Percentiles rank a stretch among this genome's conserved stretches.
phyloP scores from a whole-genome alignment of 2,888 invertebrate species.

The Synanthedon myopaeformis region DNA sequence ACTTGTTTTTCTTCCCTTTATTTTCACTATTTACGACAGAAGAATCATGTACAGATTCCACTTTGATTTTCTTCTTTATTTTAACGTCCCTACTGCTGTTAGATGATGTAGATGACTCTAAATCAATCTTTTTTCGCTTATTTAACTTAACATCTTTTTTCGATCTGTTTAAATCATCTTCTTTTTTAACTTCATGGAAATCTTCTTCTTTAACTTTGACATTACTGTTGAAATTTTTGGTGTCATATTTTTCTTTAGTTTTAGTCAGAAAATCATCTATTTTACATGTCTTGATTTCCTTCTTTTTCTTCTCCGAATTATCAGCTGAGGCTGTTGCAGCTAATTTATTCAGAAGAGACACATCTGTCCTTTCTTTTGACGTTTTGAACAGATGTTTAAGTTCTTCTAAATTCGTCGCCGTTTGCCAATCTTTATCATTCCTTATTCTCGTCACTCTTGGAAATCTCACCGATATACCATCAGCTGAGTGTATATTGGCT shows the following conservation, averaged over 20 bases:
- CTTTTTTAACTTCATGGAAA: slow-evolving; percentile 4
- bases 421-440: slow-evolving; percentile 85
- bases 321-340: slow-evolving; percentile 31
- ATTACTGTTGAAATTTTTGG: background rate
- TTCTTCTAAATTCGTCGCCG: slow-evolving; percentile 84
- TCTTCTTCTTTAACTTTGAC: background rate
- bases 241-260: background rate
- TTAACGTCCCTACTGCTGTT: background rate
- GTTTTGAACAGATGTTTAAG: slow-evolving; percentile 76
- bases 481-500: slow-evolving; percentile 88
- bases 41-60: background rate
- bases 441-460: slow-evolving; percentile 88
- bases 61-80: slow-evolving; percentile 2
- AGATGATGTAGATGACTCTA: slow-evolving; percentile 1
- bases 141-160: slow-evolving; percentile 6
- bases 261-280: slow-evolving; percentile 14
- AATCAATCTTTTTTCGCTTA: slow-evolving; percentile 4
- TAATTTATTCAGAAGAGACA: slow-evolving; percentile 63
- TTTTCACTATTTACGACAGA: too few relatives aligned
- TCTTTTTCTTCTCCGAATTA: slow-evolving; percentile 32
- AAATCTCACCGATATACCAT: slow-evolving; percentile 93
- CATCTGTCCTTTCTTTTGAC: slow-evolving; percentile 76
- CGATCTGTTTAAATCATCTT: slow-evolving; percentile 4
- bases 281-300: slow-evolving; percentile 17
- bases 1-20: background rate